phyloP scores from a whole-genome alignment of 2,113 vertebrate species.

The Tetrao urogallus region DNA sequence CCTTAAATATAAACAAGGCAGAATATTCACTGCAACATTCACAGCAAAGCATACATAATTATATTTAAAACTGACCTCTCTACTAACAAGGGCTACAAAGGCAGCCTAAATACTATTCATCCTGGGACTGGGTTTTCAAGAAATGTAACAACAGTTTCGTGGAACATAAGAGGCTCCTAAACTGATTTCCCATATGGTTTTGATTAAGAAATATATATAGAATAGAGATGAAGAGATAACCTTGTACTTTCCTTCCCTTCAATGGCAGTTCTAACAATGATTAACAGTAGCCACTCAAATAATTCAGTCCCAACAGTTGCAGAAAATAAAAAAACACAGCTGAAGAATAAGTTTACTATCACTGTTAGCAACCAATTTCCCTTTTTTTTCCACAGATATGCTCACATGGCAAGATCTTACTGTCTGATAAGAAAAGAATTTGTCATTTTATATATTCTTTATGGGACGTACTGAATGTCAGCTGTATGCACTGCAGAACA shows the following conservation, averaged over 20 bases:
- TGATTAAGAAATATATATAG: background rate
- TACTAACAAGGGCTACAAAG: background rate
- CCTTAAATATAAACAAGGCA: background rate
- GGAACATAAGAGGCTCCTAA: background rate
- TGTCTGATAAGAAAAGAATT: background rate
- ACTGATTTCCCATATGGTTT: background rate
- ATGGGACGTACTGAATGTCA: background rate
- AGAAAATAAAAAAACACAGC: background rate
- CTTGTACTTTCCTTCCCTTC: slow-evolving; percentile 1
- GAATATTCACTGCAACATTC: background rate
- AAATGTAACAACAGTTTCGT: background rate
- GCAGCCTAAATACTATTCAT: background rate
- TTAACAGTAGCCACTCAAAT: background rate
- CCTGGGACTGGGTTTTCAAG: background rate
- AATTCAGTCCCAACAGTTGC: background rate
- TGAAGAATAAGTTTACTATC: background rate
- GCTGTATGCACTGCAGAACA: background rate
- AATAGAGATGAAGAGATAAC: background rate
- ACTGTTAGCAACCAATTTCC: background rate
- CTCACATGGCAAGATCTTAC: background rate
- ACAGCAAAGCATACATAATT: background rate
- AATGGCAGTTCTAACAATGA: background rate
- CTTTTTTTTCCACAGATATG: background rate
- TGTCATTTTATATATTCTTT: background rate
- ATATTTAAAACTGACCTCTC: background rate